Base-by-base conservation (phyloP, 1,140 invertebrate genomes). In the Trichonephila clavipes region DNA sequence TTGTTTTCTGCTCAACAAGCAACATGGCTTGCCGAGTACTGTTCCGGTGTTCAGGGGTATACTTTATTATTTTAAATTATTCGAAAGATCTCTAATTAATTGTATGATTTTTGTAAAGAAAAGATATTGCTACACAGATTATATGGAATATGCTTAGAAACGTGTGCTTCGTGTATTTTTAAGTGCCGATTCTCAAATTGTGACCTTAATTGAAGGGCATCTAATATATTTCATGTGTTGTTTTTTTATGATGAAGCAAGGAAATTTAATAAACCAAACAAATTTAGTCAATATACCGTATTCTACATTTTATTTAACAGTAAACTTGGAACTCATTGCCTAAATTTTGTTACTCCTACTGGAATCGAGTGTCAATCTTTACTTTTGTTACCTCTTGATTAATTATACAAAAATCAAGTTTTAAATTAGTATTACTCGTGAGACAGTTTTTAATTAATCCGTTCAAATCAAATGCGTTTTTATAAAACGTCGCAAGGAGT, bases 11-110 rank as follows among this genome's bases (percentile, higher is more conserved):
- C 51, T 40, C 14, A 6, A 3, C 19, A 51, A 58, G 10, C 44
- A 62, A 88, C 86, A 88, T 88, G 86, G 86, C 61, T 19, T 64
- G 86, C 21, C 86, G 86, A 3, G 66, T 89, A 28, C 5, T 89
- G 34, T 89, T 89, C 44, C 88, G 88, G 88, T 19, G 66, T 24
- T 66, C 51, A 58, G 44, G 64, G 88, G 88, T 89, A 89, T 72
- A 40, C 5, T 77, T n/a, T 24, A 28, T 59, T 10, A n/a, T 59
- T 85, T 58, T 24, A 59, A 24, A 6, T 1, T 61, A 59, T 51
- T 1, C 2, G 59, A 85, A 24, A 81, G 7, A 1, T 28, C 10
- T 0, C 0, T 0, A 24, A 18, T 34, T 18, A 16, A 21, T 7
- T 44, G 28, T 12, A 81, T 28, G 34, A 16, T 34, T 34, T 34